Conservation (phyloP, 1,140 invertebrate species). For the Trichonephila clavata region DNA sequence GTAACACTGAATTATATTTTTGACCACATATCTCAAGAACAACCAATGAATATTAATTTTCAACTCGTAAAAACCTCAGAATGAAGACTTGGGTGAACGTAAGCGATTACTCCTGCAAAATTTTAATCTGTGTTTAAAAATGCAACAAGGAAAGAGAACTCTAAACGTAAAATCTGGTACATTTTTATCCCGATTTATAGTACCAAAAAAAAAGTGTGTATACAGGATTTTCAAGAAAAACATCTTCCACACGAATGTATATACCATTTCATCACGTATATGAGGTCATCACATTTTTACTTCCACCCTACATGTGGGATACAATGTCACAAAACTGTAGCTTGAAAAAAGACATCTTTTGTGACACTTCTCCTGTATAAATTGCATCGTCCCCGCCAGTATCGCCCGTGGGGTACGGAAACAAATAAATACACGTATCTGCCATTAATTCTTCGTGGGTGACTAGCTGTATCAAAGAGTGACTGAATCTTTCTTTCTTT, state of each 20-base stretch:
- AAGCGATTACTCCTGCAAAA: too few relatives aligned
- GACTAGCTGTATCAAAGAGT: slow-evolving; percentile 50
- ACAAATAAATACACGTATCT: slow-evolving; percentile 52
- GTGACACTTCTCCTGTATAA: slow-evolving; percentile 20
- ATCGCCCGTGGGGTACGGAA: slow-evolving; percentile 56
- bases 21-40: too few relatives aligned
- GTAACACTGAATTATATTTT: too few relatives aligned
- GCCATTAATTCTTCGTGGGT: slow-evolving; percentile 67
- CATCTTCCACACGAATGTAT: neutral
- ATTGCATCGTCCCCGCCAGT: slow-evolving; percentile 33
- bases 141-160: too few relatives aligned
- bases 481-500: neutral
- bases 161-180: too few relatives aligned
- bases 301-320: neutral
- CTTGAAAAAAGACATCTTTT: neutral
- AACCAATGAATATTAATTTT: too few relatives aligned
- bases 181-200: too few relatives aligned
- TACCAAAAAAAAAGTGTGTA: neutral
- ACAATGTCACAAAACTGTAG: neutral
- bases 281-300: neutral
- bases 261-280: neutral
- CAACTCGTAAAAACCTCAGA: too few relatives aligned
- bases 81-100: too few relatives aligned
- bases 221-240: neutral
- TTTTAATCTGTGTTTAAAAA: too few relatives aligned